Conservation (phyloP, 1,140 invertebrate species). For the Brachionus paranguensis region DNA sequence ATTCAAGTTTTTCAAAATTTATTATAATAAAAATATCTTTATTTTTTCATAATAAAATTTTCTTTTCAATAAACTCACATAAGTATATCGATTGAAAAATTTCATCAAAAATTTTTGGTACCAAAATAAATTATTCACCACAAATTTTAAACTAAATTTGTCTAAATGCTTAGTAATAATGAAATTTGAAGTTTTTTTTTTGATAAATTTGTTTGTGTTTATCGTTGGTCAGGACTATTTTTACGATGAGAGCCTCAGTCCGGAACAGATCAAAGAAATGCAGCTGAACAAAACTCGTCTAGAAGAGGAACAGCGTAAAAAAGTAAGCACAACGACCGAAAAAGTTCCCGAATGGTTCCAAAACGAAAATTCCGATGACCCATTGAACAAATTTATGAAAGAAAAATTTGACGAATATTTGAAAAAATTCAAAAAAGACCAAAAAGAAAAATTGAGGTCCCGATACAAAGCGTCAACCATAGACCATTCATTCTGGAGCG, state of each 20-base stretch:
- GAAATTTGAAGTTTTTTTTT: not conserved
- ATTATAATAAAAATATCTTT: not conserved
- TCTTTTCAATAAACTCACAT: not conserved
- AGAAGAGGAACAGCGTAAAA: not conserved
- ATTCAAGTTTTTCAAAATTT: not conserved
- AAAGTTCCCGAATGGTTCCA: constrained; percentile 19
- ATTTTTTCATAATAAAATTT: not conserved
- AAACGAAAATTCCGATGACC: not conserved
- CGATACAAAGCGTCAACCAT: not conserved
- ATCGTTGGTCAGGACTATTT: not conserved
- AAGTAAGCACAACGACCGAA: not conserved
- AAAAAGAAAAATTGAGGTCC: not conserved
- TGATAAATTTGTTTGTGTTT: not conserved
- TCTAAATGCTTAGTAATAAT: not conserved
- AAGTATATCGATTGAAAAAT: not conserved
- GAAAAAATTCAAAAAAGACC: constrained; percentile 13
- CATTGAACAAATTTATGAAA: constrained; percentile 27
- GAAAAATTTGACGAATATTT: constrained; percentile 34
- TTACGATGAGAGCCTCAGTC: constrained; percentile 3
- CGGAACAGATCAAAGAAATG: not conserved
- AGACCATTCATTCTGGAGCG: not conserved
- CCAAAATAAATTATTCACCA: not conserved
- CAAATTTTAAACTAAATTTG: not conserved
- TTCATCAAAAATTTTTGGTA: not conserved
- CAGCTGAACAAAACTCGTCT: not conserved